These are phyloP conservation scores for Sphenodon punctatus DNA, from an alignment of 2,797 vertebrate species.

Conservation along the genomic window DNA sequence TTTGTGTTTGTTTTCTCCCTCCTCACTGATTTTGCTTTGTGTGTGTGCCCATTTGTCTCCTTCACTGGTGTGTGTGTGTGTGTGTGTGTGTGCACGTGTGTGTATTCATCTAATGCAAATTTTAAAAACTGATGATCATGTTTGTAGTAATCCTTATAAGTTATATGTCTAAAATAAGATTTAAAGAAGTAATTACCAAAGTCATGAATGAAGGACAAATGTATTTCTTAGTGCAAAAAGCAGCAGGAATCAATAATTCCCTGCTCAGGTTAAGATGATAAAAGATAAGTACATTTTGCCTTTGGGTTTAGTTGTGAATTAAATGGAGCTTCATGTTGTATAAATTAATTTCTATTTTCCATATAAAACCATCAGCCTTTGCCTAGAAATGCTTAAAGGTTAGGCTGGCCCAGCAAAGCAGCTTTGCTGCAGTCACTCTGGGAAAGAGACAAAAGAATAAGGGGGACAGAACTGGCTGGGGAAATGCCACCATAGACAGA, in stretches of 20 bases:
- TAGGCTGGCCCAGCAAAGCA: background rate
- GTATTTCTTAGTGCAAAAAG: background rate
- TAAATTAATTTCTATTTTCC: slow-evolving; percentile 13
- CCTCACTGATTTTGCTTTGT: no score
- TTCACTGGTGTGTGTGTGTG: background rate
- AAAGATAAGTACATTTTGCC: background rate
- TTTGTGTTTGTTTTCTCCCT: no score
- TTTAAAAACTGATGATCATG: background rate
- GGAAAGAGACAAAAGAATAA: background rate
- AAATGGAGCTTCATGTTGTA: background rate
- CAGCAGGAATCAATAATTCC: slow-evolving; percentile 2
- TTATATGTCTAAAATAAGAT: slow-evolving; percentile 18
- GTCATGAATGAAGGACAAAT: background rate
- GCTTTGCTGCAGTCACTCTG: background rate
- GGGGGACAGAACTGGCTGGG: background rate
- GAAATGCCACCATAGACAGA: background rate
- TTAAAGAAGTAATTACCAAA: slow-evolving; percentile 12
- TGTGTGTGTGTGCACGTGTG: background rate
- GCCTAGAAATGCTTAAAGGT: background rate
- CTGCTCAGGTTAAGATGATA: slow-evolving; percentile 3
- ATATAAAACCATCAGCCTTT: background rate
- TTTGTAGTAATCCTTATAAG: background rate
- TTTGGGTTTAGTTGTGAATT: background rate
- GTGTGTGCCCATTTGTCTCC: background rate
- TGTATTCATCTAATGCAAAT: background rate